These are phyloP conservation scores for Drosophila sp. DNA, from an alignment of 1,140 invertebrate genomes.

Conservation along the genomic window DNA sequence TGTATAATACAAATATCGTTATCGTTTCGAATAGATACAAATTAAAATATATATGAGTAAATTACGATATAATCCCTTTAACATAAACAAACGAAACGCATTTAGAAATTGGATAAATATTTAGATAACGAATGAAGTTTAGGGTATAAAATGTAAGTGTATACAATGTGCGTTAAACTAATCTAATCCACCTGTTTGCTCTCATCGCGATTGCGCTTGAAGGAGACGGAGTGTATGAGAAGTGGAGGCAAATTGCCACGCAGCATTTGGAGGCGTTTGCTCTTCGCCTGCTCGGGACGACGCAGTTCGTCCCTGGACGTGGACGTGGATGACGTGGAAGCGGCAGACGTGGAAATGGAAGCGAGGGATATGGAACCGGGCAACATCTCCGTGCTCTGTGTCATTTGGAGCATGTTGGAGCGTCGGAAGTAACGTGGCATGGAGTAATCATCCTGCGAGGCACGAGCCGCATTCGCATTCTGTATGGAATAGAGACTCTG, in stretches of 20 bases:
- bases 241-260: slow-evolving; percentile 79
- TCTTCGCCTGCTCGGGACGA: slow-evolving; percentile 73
- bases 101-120: too few species aligned
- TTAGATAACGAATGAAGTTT: neutral
- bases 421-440: slow-evolving; percentile 83
- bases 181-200: slow-evolving; percentile 76
- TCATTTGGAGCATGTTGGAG: slow-evolving; percentile 71
- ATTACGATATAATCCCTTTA: neutral
- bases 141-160: neutral
- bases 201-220: slow-evolving; percentile 78
- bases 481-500: slow-evolving; percentile 83
- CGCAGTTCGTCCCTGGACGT: slow-evolving; percentile 67
- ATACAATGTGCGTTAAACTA: slow-evolving; percentile 36
- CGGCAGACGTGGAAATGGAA: slow-evolving; percentile 56
- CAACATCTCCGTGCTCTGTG: slow-evolving; percentile 75
- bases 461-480: slow-evolving; percentile 74
- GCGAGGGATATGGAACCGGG: slow-evolving; percentile 53
- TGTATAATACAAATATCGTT: slow-evolving; percentile 15
- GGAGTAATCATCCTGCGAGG: slow-evolving; percentile 75
- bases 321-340: slow-evolving; percentile 54
- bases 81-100: neutral
- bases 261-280: slow-evolving; percentile 78
- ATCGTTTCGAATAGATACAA: slow-evolving; percentile 6
- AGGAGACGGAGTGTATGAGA: slow-evolving; percentile 81
- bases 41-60: neutral